A percentile compares a stretch with the other conserved stretches of the same genome.
Evolutionary conservation across 2,113 vertebrate genomes (phyloP).

Genomic region (Pyxicephalus adspersus): DNA sequence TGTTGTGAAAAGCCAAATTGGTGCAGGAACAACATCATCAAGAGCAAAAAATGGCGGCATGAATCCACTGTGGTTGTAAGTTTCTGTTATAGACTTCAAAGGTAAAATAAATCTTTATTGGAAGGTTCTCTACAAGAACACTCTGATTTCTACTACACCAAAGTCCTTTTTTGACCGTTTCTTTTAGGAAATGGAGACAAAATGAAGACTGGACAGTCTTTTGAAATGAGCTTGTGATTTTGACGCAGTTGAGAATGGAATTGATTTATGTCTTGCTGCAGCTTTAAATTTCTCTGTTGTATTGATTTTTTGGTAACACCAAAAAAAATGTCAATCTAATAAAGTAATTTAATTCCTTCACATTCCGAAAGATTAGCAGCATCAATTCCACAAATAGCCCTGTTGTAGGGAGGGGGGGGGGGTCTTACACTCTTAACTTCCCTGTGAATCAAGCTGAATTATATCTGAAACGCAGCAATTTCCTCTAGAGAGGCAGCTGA

Average conservation of each 20-base stretch:
- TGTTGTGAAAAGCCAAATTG: no score
- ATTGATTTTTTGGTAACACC: constrained; percentile 52
- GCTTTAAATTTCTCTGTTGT: constrained; percentile 55
- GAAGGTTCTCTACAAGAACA: no score
- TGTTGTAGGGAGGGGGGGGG: constrained; percentile 61
- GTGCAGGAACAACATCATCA: no score
- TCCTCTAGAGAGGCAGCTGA: constrained; percentile 70
- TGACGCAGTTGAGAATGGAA: constrained; percentile 47
- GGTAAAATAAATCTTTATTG: no score
- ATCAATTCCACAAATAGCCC: constrained; percentile 57
- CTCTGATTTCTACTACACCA: not conserved
- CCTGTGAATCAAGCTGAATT: constrained; percentile 68
- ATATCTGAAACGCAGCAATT: constrained; percentile 71
- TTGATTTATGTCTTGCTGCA: constrained; percentile 43
- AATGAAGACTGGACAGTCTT: constrained; percentile 6
- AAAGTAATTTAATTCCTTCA: constrained; percentile 56
- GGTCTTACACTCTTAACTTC: constrained; percentile 60
- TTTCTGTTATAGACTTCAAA: no score
- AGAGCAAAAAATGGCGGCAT: no score
- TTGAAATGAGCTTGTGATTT: constrained; percentile 35
- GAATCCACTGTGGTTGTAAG: no score
- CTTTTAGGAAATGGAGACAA: not conserved
- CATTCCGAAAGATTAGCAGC: constrained; percentile 55
- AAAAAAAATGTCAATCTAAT: constrained; percentile 55
- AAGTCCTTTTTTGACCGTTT: not conserved